Conservation (phyloP, 2,888 invertebrate species). For the Drosophila neutralis region DNA sequence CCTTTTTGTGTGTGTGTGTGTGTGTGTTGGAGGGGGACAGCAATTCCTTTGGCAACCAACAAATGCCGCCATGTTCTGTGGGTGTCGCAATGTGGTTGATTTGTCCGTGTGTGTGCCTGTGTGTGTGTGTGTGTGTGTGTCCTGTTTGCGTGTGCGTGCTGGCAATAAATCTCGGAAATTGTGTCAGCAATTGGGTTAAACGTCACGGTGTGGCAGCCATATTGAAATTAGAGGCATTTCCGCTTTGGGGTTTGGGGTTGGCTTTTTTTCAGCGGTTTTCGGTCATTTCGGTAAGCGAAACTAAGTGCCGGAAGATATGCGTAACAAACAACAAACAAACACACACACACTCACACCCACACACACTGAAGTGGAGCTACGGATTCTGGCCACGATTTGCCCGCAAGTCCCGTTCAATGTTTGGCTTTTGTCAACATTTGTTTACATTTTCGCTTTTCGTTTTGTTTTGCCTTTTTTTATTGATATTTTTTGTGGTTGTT, state of each 20-base stretch:
- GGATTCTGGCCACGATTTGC: conserved; percentile 30
- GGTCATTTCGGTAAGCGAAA: conserved; percentile 63
- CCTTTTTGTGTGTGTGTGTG: conserved; percentile 1
- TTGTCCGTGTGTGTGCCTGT: background rate
- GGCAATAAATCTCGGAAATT: conserved; percentile 77
- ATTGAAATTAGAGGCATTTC: conserved; percentile 80
- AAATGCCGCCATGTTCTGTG: conserved; percentile 49
- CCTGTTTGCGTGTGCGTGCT: conserved; percentile 43
- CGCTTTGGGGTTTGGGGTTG: conserved; percentile 50
- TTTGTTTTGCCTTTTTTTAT: background rate
- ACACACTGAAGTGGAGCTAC: background rate
- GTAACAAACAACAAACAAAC: conserved; percentile 42
- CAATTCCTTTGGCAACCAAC: conserved; percentile 52
- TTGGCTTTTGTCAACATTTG: conserved; percentile 58
- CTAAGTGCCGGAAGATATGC: conserved; percentile 79
- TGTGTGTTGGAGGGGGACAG: background rate
- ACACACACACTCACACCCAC: background rate
- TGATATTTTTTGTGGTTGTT: conserved; percentile 1
- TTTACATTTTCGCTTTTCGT: conserved; percentile 49
- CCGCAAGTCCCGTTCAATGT: conserved; percentile 20
- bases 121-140: conserved; percentile 16
- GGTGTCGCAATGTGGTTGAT: conserved; percentile 36
- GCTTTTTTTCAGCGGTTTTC: conserved; percentile 34
- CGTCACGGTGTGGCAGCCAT: conserved; percentile 62
- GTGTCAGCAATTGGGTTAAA: conserved; percentile 78